Percentiles rank a stretch among this genome's conserved stretches.
Evolutionary conservation across 2,797 vertebrate species (phyloP).

Genomic region (Notolepis coatsorum): DNA sequence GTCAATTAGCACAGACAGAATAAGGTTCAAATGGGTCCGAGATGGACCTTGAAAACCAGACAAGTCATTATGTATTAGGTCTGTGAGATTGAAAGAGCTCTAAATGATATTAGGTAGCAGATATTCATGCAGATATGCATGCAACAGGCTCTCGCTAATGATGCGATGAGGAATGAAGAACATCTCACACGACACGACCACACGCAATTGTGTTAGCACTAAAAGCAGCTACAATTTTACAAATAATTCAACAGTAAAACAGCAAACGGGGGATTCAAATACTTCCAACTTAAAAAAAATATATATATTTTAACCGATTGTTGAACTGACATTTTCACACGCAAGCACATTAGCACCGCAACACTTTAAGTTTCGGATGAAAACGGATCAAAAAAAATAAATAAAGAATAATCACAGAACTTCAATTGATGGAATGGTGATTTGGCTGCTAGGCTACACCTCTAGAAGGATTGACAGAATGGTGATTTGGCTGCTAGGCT

Average conservation of each 20-base stretch:
- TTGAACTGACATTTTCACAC: conserved; percentile 25
- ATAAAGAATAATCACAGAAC: too few relatives aligned
- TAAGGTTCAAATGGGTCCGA: neutral
- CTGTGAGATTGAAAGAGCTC: neutral
- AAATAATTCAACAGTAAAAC: neutral
- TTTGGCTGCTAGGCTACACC: neutral
- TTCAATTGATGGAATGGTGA: neutral
- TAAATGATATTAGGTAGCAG: neutral
- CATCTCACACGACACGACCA: neutral
- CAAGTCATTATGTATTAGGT: neutral
- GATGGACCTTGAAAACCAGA: conserved; percentile 3
- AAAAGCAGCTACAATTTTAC: neutral
- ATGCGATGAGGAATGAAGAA: neutral
- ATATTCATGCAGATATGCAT: neutral
- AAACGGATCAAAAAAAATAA: neutral
- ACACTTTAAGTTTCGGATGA: neutral
- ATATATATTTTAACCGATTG: neutral
- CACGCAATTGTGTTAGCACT: neutral
- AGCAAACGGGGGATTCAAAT: neutral
- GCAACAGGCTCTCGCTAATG: too few relatives aligned
- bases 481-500: neutral
- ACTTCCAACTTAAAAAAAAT: neutral
- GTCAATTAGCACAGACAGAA: conserved; percentile 10
- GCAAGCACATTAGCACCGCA: conserved; percentile 22
- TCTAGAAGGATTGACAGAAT: neutral